phyloP scores from a whole-genome alignment of 2,113 vertebrate genomes.

The Phrynocephalus versicolor region DNA sequence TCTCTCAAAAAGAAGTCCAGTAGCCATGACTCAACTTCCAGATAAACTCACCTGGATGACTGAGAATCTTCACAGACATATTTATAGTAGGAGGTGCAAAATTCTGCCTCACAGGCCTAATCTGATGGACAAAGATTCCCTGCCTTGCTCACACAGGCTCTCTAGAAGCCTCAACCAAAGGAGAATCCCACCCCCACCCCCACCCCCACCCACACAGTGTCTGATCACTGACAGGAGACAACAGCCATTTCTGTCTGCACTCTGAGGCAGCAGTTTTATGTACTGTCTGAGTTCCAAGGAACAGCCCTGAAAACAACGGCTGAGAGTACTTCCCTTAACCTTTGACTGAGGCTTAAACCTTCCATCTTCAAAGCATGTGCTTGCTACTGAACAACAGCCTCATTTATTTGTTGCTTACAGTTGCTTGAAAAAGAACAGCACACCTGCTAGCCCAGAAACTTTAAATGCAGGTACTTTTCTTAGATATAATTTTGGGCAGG shows the following conservation, averaged over 20 bases:
- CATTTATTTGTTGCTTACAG: neutral
- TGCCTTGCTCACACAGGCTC: too few species aligned
- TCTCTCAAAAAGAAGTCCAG: too few species aligned
- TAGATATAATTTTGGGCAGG: constrained; percentile 25
- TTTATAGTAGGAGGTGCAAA: too few species aligned
- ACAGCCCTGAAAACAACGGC: neutral
- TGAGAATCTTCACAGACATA: too few species aligned
- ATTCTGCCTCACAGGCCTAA: too few species aligned
- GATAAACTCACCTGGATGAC: too few species aligned
- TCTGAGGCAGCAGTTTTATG: neutral
- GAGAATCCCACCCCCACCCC: too few species aligned
- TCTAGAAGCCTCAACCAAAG: too few species aligned
- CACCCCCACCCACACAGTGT: too few species aligned
- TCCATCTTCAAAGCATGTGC: neutral
- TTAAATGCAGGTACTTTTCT: constrained; percentile 38
- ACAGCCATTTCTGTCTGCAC: neutral
- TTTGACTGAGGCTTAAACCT: neutral
- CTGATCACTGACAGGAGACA: neutral
- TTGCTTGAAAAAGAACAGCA: neutral
- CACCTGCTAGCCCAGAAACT: neutral
- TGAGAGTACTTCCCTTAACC: neutral
- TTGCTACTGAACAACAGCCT: neutral
- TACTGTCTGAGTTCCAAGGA: neutral
- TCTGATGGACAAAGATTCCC: too few species aligned
- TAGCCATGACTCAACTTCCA: too few species aligned